These are phyloP conservation scores for Torymus aiolomorphi DNA, from an alignment of 2,888 invertebrate species.

Conservation along the genomic window DNA sequence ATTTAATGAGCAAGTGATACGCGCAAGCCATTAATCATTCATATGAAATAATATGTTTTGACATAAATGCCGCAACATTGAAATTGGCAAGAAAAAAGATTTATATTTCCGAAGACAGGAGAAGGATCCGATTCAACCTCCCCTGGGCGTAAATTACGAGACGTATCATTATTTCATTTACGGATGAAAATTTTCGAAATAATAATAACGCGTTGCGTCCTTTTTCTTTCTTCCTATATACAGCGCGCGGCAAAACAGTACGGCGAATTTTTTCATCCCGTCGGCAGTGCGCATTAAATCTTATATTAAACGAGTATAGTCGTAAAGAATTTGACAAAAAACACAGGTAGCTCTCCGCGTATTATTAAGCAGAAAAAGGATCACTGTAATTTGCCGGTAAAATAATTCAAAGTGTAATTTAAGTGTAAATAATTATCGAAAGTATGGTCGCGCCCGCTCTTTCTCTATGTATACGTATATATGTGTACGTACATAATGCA, in stretches of 20 bases:
- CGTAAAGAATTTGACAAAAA: neutral
- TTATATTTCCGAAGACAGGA: neutral
- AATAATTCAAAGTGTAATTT: conserved; percentile 43
- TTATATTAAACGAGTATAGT: conserved; percentile 19
- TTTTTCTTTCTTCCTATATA: too few species aligned
- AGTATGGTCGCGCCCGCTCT: neutral
- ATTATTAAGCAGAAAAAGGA: conserved; percentile 11
- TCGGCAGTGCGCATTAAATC: conserved; percentile 16
- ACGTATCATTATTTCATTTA: too few species aligned
- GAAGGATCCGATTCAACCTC: neutral
- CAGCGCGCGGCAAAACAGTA: too few species aligned
- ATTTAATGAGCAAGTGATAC: conserved; percentile 18
- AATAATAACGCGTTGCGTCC: too few species aligned
- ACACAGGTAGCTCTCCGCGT: neutral
- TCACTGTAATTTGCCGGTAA: conserved; percentile 23
- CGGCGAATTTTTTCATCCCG: too few species aligned
- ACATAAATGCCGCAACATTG: neutral
- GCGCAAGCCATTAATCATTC: conserved; percentile 19
- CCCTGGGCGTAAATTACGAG: too few species aligned
- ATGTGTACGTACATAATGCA: too few species aligned
- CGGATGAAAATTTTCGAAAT: too few species aligned
- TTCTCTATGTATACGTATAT: too few species aligned
- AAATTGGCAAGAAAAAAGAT: neutral
- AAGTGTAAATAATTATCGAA: conserved; percentile 47
- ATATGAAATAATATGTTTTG: conserved; percentile 1